Conservation (phyloP, 2,797 vertebrate species). For the Potorous gilbertii region DNA sequence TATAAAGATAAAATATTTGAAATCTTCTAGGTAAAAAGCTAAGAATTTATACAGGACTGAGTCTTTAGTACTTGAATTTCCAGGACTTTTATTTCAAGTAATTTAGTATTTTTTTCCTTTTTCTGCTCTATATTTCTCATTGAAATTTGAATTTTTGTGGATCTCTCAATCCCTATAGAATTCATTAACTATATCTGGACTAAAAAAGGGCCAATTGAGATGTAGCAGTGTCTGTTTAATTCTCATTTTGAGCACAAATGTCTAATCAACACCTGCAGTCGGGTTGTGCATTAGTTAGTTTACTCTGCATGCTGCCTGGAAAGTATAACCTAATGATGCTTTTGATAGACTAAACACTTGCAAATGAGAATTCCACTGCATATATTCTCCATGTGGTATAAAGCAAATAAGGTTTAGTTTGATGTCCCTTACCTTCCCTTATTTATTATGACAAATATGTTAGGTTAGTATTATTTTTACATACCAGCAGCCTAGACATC, state of each 20-base stretch:
- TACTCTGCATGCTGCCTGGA: slow-evolving; percentile 65
- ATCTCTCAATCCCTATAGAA: slow-evolving; percentile 76
- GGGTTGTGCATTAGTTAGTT: slow-evolving; percentile 71
- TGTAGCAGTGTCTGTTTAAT: slow-evolving; percentile 69
- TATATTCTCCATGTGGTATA: slow-evolving; percentile 13
- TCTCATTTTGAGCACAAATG: slow-evolving; percentile 79
- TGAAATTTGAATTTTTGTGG: slow-evolving; percentile 70
- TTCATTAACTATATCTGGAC: slow-evolving; percentile 80
- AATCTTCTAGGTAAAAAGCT: slow-evolving; percentile 12
- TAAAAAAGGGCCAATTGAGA: slow-evolving; percentile 75
- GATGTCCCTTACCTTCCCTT: slow-evolving; percentile 41
- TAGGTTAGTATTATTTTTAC: slow-evolving; percentile 58
- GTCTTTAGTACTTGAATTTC: neutral
- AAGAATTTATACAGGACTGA: slow-evolving; percentile 8
- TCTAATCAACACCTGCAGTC: slow-evolving; percentile 79
- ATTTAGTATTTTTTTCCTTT: slow-evolving; percentile 50
- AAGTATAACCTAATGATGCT: slow-evolving; percentile 68
- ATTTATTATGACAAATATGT: slow-evolving; percentile 52
- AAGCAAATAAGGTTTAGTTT: slow-evolving; percentile 62
- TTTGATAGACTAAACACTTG: slow-evolving; percentile 78
- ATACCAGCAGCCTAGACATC: neutral
- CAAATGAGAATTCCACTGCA: slow-evolving; percentile 61
- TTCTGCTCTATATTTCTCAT: slow-evolving; percentile 68
- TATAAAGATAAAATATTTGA: neutral
- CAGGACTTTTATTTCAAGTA: neutral